Percentiles rank a stretch among this genome's conserved stretches.
Evolutionary conservation across 2,888 invertebrate genomes (phyloP).

Genomic region (Polydrusus tereticollis): DNA sequence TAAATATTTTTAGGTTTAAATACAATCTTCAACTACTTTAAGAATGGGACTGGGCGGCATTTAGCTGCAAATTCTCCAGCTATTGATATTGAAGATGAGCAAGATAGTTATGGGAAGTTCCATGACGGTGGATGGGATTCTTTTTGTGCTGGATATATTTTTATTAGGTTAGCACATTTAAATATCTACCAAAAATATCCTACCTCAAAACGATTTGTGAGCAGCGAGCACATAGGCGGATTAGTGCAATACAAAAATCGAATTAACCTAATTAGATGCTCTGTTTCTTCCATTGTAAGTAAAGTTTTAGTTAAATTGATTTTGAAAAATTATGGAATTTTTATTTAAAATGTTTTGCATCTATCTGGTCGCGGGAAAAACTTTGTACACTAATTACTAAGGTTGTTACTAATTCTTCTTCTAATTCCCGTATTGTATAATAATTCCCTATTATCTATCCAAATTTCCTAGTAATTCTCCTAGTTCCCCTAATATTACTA

Average conservation of each 20-base stretch:
- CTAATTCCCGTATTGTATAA: too few relatives aligned
- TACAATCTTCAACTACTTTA: conserved; percentile 74
- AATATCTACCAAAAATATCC: conserved; percentile 69
- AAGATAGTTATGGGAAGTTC: conserved; percentile 58
- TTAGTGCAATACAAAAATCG: conserved; percentile 70
- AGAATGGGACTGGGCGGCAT: conserved; percentile 66
- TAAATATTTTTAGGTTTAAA: conserved; percentile 64
- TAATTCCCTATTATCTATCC: too few relatives aligned
- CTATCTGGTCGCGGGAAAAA: too few relatives aligned
- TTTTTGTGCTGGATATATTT: conserved; percentile 81
- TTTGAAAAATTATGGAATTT: background rate
- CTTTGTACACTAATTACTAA: too few relatives aligned
- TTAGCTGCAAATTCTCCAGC: conserved; percentile 65
- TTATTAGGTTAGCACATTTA: conserved; percentile 76
- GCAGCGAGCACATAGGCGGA: conserved; percentile 70
- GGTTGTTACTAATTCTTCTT: too few relatives aligned
- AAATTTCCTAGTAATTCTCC: too few relatives aligned
- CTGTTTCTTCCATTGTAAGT: conserved; percentile 73
- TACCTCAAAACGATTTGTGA: conserved; percentile 68
- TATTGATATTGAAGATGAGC: conserved; percentile 59
- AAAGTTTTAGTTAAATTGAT: too few relatives aligned
- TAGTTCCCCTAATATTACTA: too few relatives aligned
- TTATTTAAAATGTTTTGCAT: background rate
- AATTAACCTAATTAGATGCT: conserved; percentile 74
- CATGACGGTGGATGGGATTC: conserved; percentile 92